Evolutionary conservation across 2,797 vertebrate genomes (phyloP).

Genomic region (Carapus acus): DNA sequence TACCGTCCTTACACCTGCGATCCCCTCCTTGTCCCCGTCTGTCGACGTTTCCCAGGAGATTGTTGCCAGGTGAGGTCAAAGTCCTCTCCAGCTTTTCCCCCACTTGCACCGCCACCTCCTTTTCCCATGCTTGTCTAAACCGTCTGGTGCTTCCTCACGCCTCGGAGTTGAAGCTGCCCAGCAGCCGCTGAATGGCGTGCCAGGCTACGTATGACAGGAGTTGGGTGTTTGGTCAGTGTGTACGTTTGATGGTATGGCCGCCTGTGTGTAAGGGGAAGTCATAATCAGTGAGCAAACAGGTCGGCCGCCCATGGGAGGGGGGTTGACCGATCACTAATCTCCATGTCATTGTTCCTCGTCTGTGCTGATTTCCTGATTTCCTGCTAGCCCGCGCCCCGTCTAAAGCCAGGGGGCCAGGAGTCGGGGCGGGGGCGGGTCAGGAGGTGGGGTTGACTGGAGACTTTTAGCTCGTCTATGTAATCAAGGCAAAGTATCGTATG

Average conservation of each 20-base stretch:
- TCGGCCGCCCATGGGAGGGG: conserved; percentile 32
- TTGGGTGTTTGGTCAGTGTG: conserved; percentile 18
- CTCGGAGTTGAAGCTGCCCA: no score
- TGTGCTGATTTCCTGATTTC: conserved; percentile 65
- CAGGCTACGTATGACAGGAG: conserved; percentile 8
- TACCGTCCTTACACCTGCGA: conserved; percentile 9
- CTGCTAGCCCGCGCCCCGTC: conserved; percentile 54
- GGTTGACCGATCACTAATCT: conserved; percentile 64
- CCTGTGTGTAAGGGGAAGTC: conserved; percentile 49
- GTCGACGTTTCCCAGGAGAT: background rate
- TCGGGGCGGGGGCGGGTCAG: no score
- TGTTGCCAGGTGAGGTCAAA: no score
- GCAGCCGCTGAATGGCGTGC: conserved; percentile 7
- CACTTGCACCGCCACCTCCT: conserved; percentile 27
- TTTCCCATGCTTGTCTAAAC: no score
- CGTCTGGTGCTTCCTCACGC: no score
- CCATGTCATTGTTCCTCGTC: conserved; percentile 62
- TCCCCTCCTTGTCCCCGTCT: conserved; percentile 1
- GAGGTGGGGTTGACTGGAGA: conserved; percentile 67
- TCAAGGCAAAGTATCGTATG: conserved; percentile 44
- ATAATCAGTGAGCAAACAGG: conserved; percentile 43
- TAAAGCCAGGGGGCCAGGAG: conserved; percentile 55
- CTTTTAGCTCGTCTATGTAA: conserved; percentile 49
- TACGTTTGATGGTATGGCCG: conserved; percentile 25
- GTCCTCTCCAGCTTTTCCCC: conserved; percentile 5